phyloP scores from a whole-genome alignment of 2,888 invertebrate genomes.

The Labia minor region DNA sequence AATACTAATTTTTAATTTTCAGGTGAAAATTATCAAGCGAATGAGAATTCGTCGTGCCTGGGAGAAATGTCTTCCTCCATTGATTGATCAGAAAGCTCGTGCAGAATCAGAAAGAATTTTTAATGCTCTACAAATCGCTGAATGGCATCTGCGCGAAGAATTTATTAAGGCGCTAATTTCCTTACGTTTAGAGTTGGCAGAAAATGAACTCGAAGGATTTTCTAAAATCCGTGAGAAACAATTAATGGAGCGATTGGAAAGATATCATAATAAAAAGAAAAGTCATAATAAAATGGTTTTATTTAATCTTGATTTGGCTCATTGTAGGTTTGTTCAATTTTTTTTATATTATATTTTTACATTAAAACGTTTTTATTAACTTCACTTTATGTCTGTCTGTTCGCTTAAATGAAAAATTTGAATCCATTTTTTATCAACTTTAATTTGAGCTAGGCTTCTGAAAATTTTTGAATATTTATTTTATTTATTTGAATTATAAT shows the following conservation, averaged over 20 bases:
- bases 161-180: not conserved
- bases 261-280: slow-evolving; percentile 41
- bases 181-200: slow-evolving; percentile 56
- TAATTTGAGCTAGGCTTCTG: no score
- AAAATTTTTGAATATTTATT: no score
- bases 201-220: slow-evolving; percentile 47
- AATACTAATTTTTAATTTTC: no score
- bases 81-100: slow-evolving; percentile 36
- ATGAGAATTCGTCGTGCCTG: slow-evolving; percentile 55
- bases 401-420: no score
- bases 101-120: slow-evolving; percentile 43
- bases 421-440: no score
- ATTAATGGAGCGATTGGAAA: slow-evolving; percentile 38
- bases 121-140: slow-evolving; percentile 67
- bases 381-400: no score
- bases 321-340: not conserved
- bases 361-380: no score
- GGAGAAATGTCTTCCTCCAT: slow-evolving; percentile 47
- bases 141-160: slow-evolving; percentile 72
- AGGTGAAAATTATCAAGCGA: slow-evolving; percentile 52
- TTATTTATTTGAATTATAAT: no score
- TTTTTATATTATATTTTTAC: no score
- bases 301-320: not conserved
- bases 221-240: slow-evolving; percentile 40
- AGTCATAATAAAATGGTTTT: not conserved